Base-by-base conservation (phyloP, 2,797 vertebrate species). In the Rhadinocentrus ornatus region DNA sequence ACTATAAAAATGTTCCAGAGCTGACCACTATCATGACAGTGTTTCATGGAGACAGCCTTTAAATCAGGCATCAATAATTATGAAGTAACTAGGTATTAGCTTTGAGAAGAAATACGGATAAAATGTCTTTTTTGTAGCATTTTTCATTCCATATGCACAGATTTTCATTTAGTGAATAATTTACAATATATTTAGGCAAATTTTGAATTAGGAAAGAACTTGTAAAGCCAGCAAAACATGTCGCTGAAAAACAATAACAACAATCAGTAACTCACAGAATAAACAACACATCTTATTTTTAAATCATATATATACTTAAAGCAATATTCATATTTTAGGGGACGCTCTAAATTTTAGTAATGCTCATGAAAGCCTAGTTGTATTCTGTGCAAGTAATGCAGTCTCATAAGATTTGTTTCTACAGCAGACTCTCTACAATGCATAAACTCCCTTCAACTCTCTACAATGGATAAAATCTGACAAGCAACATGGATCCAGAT, bases 401-500 rank as follows among this genome's bases (percentile, higher is more conserved):
- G 69, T 64, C 65, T 76, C 74, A 26, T 68, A 85, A 85, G 90
- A 85, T 66, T 73, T 79, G 62, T 69, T 71, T 79, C 55, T 27
- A 81, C 69, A 71, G 64, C 83, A 80, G 80, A 74, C 80, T 32
- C 8, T 80, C 71, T 35, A 16, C 74, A 39, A 15, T 39, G 37
- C 15, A 39, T 39, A 39, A 39, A 39, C 13, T 39, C n/a, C n/a
- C 12, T 87, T 86, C 77, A 82, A 13, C 74, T 69, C 77, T 80
- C 71, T 41, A 82, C 74, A 85, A 82, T 60, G 86, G 88, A 89
- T 88, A 82, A 54, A 88, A 92, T 91, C 91, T 91, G 86, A 93
- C 85, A 88, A 80, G 86, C 77, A 89, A 90, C 88, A 89, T 74
- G 73, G 83, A 90, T 86, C 76, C 80, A 84, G 83, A 81, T 85